Percentiles rank a stretch among this genome's conserved stretches.
phyloP scores from a whole-genome alignment of 2,797 vertebrate genomes.

The Carcharodon carcharias region DNA sequence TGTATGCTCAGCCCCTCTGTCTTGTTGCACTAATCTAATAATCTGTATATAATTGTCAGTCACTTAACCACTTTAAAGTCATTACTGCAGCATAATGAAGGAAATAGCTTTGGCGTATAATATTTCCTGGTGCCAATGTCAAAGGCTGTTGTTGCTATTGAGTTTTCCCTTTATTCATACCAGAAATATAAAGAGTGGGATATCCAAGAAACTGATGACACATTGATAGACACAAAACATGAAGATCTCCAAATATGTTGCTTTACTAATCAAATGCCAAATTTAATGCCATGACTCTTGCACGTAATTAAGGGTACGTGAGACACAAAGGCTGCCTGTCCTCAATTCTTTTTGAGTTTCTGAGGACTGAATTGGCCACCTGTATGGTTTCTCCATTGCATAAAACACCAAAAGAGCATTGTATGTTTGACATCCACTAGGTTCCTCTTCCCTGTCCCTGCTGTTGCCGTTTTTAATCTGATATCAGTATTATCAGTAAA shows the following conservation, averaged over 20 bases:
- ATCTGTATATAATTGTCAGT: neutral
- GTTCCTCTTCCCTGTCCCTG: neutral
- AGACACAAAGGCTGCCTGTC: neutral
- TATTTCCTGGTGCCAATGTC: neutral
- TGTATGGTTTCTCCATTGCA: neutral
- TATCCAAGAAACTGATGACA: neutral
- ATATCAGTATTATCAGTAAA: neutral
- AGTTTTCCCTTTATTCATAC: neutral
- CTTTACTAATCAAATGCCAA: neutral
- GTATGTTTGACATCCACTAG: neutral
- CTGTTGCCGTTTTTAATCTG: neutral
- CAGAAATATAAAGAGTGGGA: neutral
- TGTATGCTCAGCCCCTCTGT: neutral
- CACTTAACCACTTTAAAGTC: conserved; percentile 3
- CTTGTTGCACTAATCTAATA: neutral
- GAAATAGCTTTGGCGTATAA: neutral
- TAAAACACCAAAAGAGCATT: neutral
- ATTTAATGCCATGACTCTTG: neutral
- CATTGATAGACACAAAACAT: neutral
- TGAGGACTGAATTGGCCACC: neutral
- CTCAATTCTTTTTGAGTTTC: neutral
- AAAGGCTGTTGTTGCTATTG: neutral
- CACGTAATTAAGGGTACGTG: neutral
- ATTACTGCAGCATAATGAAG: neutral
- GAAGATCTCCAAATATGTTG: neutral